Evolutionary conservation across 2,113 vertebrate genomes (phyloP), one percentile per base, ranked within the genome.

Genomic region (Tympanuchus pallidicinctus): DNA sequence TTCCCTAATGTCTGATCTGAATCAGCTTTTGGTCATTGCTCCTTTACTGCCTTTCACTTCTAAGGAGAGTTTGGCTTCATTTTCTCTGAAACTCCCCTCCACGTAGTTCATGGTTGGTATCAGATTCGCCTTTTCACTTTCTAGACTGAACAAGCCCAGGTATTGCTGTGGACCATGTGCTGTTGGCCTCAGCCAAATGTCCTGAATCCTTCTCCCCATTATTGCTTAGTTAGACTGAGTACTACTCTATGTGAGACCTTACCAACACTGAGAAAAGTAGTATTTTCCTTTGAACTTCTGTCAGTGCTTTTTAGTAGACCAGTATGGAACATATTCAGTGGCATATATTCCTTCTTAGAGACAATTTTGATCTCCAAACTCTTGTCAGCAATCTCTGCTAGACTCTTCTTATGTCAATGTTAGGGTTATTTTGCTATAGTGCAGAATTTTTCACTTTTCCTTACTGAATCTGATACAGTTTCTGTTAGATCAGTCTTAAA

Each of bases 251-350:
- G 5, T 47, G 38, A 19, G 70, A 63, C 70, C 25, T 84, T n/a
- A 74, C 0, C 5, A 66, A 22, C 32, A 14, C 6, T 27, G 21
- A 22, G 32, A 56, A 56, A 34, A 7, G n/a, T 36, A 36, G 17
- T 3, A 10, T 2, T 13, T 82, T 59, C 21, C 12, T 85, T 60
- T n/a, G 42, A 34, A 47, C 7, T 64, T 4, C 8, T 72, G 24
- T 1, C 1, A 0, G 0, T 50, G 32, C 2, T 38, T 67, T 79
- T 79, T 45, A 50, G 20, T 36, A 45, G 30, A 4, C 14, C 16
- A 9, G 25, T 28, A 28, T 16, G 2, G 9, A 88, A 30, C 5
- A 22, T 4, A 28, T 64, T 76, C 38, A 65, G 13, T 65, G 25
- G 6, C 16, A 88, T 25, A 34, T 52, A 61, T 65, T 77, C 22